Conservation (phyloP, 2,888 invertebrate species). For the Lomographa bimaculata region DNA sequence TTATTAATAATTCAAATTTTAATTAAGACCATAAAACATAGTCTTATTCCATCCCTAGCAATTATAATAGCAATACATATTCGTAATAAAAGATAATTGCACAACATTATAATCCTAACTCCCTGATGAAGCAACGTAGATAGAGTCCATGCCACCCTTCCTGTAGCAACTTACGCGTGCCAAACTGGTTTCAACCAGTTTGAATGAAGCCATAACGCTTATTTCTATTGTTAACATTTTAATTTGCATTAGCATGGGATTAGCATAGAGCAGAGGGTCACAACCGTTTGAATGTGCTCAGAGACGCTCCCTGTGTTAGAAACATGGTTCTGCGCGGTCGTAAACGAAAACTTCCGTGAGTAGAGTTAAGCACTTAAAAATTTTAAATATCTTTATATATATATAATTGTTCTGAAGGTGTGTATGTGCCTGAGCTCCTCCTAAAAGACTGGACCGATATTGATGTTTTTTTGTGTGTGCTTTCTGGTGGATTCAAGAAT, state of each 20-base stretch:
- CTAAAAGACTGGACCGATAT: no score
- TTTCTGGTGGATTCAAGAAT: no score
- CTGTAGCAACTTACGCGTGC: slow-evolving; percentile 37
- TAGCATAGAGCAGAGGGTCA: slow-evolving; percentile 53
- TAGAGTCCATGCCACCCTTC: slow-evolving; percentile 28
- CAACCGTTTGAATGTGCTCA: slow-evolving; percentile 36
- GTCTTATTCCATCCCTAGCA: slow-evolving; percentile 7
- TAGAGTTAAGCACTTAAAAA: no score
- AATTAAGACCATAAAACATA: no score
- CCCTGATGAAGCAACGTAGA: slow-evolving; percentile 18
- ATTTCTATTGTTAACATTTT: slow-evolving; percentile 73
- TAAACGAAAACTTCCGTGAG: slow-evolving; percentile 29
- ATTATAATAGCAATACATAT: slow-evolving; percentile 3
- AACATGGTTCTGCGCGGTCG: slow-evolving; percentile 27
- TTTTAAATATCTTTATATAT: no score
- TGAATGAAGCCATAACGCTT: slow-evolving; percentile 58
- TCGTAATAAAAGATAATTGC: slow-evolving; percentile 34
- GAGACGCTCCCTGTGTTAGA: slow-evolving; percentile 40
- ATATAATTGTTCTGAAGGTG: no score
- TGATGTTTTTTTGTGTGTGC: no score
- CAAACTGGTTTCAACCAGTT: slow-evolving; percentile 59
- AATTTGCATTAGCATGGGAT: slow-evolving; percentile 66
- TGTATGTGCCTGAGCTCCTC: no score
- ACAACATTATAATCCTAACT: slow-evolving; percentile 43
- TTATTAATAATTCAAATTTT: background rate